Percentiles rank a stretch among this genome's conserved stretches.
Evolutionary conservation across 1,140 invertebrate species (phyloP).

Genomic region (Drosophila baimaii): DNA sequence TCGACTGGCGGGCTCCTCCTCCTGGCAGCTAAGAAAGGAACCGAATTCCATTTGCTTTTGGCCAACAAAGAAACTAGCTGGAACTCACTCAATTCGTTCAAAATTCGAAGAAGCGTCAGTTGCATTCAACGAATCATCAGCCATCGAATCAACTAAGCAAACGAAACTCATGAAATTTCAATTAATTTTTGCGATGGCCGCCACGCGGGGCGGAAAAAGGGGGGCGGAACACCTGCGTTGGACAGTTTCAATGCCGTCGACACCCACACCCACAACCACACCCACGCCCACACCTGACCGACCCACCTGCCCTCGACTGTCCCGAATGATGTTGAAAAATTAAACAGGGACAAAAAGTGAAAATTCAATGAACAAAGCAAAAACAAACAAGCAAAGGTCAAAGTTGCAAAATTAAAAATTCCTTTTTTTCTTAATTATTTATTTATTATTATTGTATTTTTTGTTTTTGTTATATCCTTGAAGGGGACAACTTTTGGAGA

Average conservation of each 20-base stretch:
- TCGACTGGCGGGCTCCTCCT: neutral
- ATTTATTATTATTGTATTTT: neutral
- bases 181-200: constrained; percentile 16
- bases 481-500: too few relatives aligned
- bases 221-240: constrained; percentile 22
- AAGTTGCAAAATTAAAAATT: neutral
- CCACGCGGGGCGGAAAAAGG: neutral
- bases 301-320: constrained; percentile 14
- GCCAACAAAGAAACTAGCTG: too few relatives aligned
- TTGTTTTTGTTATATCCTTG: neutral
- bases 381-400: neutral
- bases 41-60: too few relatives aligned
- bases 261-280: constrained; percentile 14
- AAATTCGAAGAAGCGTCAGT: neutral
- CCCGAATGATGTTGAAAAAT: constrained; percentile 43
- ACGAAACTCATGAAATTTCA: constrained; percentile 24
- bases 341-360: constrained; percentile 30
- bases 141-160: constrained; percentile 5
- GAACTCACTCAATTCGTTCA: neutral
- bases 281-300: neutral
- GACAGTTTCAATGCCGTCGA: constrained; percentile 32
- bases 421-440: too few relatives aligned
- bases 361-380: constrained; percentile 27
- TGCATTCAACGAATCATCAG: constrained; percentile 7
- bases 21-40: neutral